Evolutionary conservation across 2,113 vertebrate genomes (phyloP).

Genomic region (Carlito syrichta): DNA sequence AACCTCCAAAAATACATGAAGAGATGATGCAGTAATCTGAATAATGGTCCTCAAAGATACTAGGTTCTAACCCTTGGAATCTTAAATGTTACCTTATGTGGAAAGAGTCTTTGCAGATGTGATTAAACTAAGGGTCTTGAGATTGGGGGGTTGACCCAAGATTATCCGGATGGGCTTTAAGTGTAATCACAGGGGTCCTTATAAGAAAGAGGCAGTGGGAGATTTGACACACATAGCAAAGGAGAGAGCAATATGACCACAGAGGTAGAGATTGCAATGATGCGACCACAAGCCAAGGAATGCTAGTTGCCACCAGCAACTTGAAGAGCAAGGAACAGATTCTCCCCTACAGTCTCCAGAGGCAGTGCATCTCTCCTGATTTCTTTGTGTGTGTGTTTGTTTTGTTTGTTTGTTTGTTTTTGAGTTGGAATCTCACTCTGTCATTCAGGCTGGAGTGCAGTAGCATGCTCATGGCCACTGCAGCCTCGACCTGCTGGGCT

Average conservation of each 20-base stretch:
- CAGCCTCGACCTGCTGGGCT: too few species aligned
- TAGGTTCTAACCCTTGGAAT: background rate
- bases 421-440: too few species aligned
- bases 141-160: background rate
- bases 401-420: too few species aligned
- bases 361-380: background rate
- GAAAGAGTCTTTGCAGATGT: background rate
- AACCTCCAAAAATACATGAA: background rate
- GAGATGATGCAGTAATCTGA: background rate
- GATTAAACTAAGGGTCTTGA: background rate
- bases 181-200: background rate
- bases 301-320: background rate
- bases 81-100: background rate
- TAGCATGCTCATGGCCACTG: too few species aligned
- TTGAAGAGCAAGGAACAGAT: background rate
- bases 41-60: background rate
- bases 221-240: background rate
- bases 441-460: too few species aligned
- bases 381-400: too few species aligned
- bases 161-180: background rate
- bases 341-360: background rate
- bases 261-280: background rate
- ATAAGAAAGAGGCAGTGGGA: background rate
- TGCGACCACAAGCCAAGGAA: background rate
- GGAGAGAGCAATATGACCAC: background rate